These are phyloP conservation scores for Pedetes capensis DNA, from an alignment of 2,113 vertebrate genomes.

Conservation along the genomic window DNA sequence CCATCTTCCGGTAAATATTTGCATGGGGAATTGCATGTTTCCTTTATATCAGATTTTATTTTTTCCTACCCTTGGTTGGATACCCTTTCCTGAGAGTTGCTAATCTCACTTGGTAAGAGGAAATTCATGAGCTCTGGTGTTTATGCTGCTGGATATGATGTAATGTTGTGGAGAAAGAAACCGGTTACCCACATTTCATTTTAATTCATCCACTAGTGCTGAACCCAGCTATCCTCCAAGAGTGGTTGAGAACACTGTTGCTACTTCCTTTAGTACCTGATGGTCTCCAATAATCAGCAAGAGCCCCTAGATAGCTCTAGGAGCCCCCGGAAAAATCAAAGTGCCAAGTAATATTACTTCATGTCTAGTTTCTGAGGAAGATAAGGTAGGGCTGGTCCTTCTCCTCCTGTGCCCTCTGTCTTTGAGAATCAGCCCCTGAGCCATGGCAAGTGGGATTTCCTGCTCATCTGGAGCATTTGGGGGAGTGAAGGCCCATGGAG, in stretches of 20 bases:
- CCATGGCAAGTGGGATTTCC: background rate
- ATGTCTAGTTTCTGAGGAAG: background rate
- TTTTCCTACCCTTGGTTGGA: background rate
- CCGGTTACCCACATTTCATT: no score
- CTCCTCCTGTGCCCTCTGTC: rapidly evolving
- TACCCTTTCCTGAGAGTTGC: background rate
- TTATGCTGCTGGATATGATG: background rate
- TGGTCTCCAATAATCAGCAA: background rate
- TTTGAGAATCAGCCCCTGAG: background rate
- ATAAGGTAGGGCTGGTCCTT: background rate
- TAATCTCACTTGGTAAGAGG: background rate
- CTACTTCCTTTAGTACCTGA: background rate
- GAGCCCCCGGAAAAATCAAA: background rate
- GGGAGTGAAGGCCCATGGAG: no score
- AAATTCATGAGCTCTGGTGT: background rate
- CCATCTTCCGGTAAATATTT: background rate
- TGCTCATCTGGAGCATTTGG: background rate
- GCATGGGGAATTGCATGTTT: background rate
- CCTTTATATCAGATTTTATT: background rate
- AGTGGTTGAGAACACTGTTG: background rate
- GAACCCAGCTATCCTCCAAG: rapidly evolving
- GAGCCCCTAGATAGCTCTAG: background rate
- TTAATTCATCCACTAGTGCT: background rate
- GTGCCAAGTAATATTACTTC: background rate
- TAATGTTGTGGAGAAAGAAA: no score